phyloP scores from a whole-genome alignment of 2,113 vertebrate species.

The Amia ocellicauda region DNA sequence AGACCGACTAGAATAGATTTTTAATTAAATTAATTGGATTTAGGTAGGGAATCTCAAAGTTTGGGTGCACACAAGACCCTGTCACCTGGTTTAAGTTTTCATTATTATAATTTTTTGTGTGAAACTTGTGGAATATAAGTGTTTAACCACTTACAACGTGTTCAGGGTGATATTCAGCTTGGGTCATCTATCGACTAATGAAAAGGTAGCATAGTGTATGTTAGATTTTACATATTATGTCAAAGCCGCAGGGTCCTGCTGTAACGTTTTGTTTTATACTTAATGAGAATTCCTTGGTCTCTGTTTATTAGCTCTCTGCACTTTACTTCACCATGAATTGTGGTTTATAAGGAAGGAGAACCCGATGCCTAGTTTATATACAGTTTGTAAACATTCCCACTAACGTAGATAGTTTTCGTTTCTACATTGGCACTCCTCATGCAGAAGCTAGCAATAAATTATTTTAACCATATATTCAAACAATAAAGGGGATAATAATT shows the following conservation, averaged over 20 bases:
- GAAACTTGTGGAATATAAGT: no score
- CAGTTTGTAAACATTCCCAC: neutral
- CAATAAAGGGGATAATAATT: no score
- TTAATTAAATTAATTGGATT: no score
- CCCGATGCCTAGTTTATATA: neutral
- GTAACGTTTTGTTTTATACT: constrained; percentile 9
- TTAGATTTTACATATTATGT: no score
- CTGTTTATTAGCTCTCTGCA: neutral
- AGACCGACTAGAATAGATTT: no score
- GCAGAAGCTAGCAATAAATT: neutral
- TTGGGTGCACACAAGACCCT: no score
- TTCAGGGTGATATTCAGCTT: no score
- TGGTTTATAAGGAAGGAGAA: neutral
- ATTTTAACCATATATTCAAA: neutral
- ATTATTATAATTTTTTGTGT: no score
- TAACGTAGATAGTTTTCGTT: neutral
- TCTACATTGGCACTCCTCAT: neutral
- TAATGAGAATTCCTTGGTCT: constrained; percentile 8
- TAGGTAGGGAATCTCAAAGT: no score
- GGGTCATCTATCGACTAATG: neutral
- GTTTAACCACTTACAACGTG: no score
- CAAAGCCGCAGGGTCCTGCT: neutral
- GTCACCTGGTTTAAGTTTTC: no score
- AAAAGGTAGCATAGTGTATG: neutral
- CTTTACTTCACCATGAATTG: neutral